Evolutionary conservation across 2,797 vertebrate species (phyloP), one percentile per base, ranked within the genome.

Genomic region (Onychomys leucogaster): DNA sequence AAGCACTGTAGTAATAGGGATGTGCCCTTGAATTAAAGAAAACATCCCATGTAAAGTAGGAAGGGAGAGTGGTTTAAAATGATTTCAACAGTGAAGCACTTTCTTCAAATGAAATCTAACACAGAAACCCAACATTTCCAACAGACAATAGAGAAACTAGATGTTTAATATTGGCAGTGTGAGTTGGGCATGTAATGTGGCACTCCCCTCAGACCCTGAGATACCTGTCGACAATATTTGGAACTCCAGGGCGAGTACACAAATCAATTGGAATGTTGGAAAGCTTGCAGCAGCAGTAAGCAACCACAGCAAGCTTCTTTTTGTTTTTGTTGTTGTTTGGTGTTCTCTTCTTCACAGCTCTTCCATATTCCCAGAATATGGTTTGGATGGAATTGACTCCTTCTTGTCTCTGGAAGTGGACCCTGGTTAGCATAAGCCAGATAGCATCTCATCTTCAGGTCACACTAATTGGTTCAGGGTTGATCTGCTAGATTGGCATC

Each of bases 61-160:
- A 13, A 90, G 69, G 13, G 19, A 67, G 16, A 83, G 57, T 19
- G 49, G 23, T 89, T 91, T 71, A 76, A 75, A 92, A 89, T 25
- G 29, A 61, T 90, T 78, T 89, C 16, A 57, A 43, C n/a, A 73
- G 46, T 0, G 0, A 87, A 94, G 37, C 49, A 69, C 5, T 59
- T 59, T 88, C 55, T 96, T 81, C 67, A 92, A 27, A 65, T 61
- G 23, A 86, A 95, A 91, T 91, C 52, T 89, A 46, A 9, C 9
- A 21, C 4, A 76, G 87, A 92, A 87, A 32, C 8, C 21, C 4
- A 34, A 55, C 11, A 49, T 80, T 46, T 55, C 49, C 69, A 83
- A 41, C 6, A 86, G n/a, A 75, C 16, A 12, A 82, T 65, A 75
- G 46, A 76, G 41, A 25, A 43, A 19, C 4, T 37, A 16, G n/a